These are phyloP conservation scores for Campoletis raptor DNA, from an alignment of 2,888 invertebrate species.

Conservation along the genomic window DNA sequence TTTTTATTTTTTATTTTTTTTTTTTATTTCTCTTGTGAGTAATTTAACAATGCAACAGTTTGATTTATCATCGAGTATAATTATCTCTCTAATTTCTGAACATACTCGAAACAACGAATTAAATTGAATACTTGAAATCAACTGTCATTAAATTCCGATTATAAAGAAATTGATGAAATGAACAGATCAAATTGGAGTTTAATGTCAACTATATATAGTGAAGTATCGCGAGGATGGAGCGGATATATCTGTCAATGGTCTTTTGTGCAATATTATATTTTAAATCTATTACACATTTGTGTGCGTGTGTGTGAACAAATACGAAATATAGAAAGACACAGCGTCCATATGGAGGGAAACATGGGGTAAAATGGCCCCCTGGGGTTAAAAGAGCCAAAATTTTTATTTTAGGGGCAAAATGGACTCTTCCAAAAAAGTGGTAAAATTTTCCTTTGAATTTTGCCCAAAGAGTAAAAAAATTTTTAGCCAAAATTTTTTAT, in stretches of 20 bases:
- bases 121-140: neutral
- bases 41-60: constrained; percentile 1
- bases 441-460: no score
- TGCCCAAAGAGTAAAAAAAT: no score
- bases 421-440: no score
- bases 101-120: neutral
- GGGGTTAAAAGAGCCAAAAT: no score
- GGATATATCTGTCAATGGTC: constrained; percentile 46
- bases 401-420: no score
- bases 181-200: constrained; percentile 22
- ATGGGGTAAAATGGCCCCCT: no score
- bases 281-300: neutral
- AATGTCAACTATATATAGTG: constrained; percentile 8
- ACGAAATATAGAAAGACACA: neutral
- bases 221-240: constrained; percentile 31
- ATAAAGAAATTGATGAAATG: constrained; percentile 22
- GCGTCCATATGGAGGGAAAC: no score
- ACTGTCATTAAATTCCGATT: constrained; percentile 5
- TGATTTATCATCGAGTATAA: neutral
- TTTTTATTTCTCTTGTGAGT: neutral
- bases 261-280: constrained; percentile 48
- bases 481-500: no score
- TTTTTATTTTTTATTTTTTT: no score
- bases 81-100: neutral
- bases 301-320: neutral